A percentile compares a stretch with the other conserved stretches of the same genome.
These are phyloP conservation scores for Tetragnatha montana DNA, from an alignment of 2,888 invertebrate species.

Conservation along the genomic window DNA sequence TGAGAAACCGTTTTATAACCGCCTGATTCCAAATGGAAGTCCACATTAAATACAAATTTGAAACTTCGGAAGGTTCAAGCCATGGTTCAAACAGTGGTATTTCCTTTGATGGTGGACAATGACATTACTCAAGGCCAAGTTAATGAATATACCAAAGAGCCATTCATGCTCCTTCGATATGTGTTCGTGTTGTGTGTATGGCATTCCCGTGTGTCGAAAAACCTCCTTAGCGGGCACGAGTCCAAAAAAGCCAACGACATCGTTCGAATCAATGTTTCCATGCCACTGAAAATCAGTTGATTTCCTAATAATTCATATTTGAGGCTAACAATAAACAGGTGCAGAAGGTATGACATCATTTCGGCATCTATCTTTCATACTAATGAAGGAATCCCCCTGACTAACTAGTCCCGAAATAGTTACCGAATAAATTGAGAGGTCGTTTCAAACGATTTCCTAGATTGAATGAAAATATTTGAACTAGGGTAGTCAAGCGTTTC, in stretches of 20 bases:
- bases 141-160: background rate
- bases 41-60: no score
- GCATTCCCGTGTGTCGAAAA: constrained; percentile 7
- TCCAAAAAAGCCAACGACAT: constrained; percentile 60
- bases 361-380: background rate
- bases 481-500: no score
- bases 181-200: constrained; percentile 5
- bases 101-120: background rate
- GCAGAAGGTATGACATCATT: background rate
- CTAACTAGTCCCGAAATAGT: no score
- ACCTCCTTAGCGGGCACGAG: constrained; percentile 19
- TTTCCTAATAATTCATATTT: background rate
- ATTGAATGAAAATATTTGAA: no score
- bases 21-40: no score
- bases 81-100: no score
- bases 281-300: constrained; percentile 11
- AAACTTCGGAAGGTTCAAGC: no score
- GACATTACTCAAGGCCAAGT: background rate
- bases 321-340: background rate
- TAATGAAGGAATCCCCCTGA: background rate
- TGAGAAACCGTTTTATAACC: no score
- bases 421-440: no score
- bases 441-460: no score
- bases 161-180: background rate
- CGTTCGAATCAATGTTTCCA: constrained; percentile 15